Evolutionary conservation across 2,888 invertebrate species (phyloP).

Genomic region (Lissonota sp.): DNA sequence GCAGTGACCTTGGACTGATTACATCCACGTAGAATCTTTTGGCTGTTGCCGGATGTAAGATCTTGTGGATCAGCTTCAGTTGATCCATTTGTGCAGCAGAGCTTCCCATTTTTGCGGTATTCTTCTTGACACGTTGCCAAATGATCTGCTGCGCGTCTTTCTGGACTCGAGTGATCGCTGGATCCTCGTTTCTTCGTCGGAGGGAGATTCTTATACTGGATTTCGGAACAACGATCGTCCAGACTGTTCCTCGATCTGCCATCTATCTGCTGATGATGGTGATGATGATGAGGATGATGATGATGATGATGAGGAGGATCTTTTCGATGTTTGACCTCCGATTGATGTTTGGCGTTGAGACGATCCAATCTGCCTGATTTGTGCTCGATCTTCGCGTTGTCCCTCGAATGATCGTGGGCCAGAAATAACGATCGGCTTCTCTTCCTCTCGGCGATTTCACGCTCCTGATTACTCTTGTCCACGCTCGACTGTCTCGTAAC

Average conservation of each 20-base stretch:
- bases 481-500: conserved; percentile 48
- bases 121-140: conserved; percentile 56
- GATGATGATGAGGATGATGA: conserved; percentile 3
- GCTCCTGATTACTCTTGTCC: conserved; percentile 59
- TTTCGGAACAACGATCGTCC: neutral
- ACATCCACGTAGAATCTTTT: conserved; percentile 1
- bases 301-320: conserved; percentile 5
- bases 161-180: conserved; percentile 25
- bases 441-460: conserved; percentile 62
- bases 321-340: conserved; percentile 32
- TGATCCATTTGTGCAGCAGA: conserved; percentile 39
- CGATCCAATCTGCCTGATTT: conserved; percentile 42
- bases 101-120: conserved; percentile 51
- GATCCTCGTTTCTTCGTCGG: conserved; percentile 25
- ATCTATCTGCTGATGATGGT: conserved; percentile 9
- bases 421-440: conserved; percentile 70
- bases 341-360: conserved; percentile 25
- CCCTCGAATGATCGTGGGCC: conserved; percentile 64
- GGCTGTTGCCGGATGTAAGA: conserved; percentile 6
- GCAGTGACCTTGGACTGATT: conserved; percentile 21
- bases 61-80: conserved; percentile 30
- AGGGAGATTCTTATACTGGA: conserved; percentile 5
- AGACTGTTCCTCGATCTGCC: conserved; percentile 12
- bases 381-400: conserved; percentile 56
- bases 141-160: conserved; percentile 42